Evolutionary conservation across 2,888 invertebrate species (phyloP).

Genomic region (Apeira syringaria): DNA sequence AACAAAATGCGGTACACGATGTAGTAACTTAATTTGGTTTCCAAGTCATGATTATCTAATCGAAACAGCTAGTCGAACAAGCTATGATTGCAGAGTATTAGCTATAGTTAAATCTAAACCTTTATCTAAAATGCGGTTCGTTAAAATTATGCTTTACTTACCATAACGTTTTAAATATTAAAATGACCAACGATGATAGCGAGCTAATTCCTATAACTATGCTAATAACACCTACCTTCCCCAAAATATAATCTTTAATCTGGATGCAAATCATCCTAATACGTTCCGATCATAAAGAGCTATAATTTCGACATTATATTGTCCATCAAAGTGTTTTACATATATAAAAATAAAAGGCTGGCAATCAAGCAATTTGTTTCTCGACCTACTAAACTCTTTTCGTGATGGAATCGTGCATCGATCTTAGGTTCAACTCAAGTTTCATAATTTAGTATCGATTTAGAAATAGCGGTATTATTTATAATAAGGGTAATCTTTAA

Average conservation of each 20-base stretch:
- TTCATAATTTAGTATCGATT: conserved; percentile 56
- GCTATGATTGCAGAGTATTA: conserved; percentile 47
- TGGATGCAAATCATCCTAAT: conserved; percentile 82
- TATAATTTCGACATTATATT: conserved; percentile 82
- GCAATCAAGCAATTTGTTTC: conserved; percentile 80
- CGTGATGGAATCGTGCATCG: conserved; percentile 68
- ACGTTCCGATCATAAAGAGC: conserved; percentile 80
- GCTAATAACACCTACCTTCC: conserved; percentile 79
- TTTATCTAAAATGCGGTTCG: conserved; percentile 57
- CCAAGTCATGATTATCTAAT: conserved; percentile 30
- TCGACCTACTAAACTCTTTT: conserved; percentile 76
- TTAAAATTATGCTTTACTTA: conserved; percentile 63
- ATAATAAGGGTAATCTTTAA: conserved; percentile 28
- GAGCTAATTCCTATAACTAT: conserved; percentile 79
- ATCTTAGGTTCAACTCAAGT: conserved; percentile 51
- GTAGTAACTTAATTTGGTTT: conserved; percentile 27
- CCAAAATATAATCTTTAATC: conserved; percentile 82
- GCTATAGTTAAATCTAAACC: conserved; percentile 47
- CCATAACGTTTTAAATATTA: conserved; percentile 71
- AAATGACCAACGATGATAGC: conserved; percentile 74
- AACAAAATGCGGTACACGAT: conserved; percentile 18
- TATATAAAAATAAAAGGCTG: conserved; percentile 77
- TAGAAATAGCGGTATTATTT: conserved; percentile 42
- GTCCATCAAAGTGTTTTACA: conserved; percentile 82
- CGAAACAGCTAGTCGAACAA: conserved; percentile 44